Evolutionary conservation across 2,113 vertebrate genomes (phyloP).

Genomic region (Phalacrocorax carbo): DNA sequence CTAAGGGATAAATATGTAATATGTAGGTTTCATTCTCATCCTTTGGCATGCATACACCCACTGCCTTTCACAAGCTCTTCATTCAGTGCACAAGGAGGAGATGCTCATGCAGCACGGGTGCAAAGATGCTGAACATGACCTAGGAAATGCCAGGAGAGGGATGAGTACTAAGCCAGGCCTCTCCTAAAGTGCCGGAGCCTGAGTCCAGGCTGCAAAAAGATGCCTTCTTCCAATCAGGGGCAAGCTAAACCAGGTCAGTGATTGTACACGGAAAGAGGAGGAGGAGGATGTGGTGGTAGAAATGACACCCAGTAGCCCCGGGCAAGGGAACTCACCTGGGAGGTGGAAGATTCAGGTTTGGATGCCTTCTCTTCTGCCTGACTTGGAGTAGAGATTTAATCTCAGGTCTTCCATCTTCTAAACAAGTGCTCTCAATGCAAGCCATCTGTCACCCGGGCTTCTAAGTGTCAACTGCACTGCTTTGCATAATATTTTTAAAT

Average conservation of each 20-base stretch:
- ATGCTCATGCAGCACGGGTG: neutral
- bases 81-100: neutral
- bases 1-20: neutral
- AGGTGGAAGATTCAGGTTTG: neutral
- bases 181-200: neutral
- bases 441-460: neutral
- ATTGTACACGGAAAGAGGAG: neutral
- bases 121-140: neutral
- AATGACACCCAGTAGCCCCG: neutral
- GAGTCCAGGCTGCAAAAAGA: neutral
- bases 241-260: slow-evolving; percentile 25
- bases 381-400: neutral
- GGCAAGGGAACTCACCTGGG: neutral
- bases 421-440: neutral
- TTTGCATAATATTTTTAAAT: neutral
- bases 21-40: neutral
- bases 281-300: neutral
- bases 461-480: neutral
- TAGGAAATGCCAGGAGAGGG: neutral
- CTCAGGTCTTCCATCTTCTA: neutral
- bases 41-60: neutral
- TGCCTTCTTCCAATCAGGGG: neutral
- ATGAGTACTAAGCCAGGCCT: neutral
- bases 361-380: neutral
- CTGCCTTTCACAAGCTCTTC: neutral